Conservation (phyloP, 2,797 vertebrate genomes). For the Philypnodon macrostomus region DNA sequence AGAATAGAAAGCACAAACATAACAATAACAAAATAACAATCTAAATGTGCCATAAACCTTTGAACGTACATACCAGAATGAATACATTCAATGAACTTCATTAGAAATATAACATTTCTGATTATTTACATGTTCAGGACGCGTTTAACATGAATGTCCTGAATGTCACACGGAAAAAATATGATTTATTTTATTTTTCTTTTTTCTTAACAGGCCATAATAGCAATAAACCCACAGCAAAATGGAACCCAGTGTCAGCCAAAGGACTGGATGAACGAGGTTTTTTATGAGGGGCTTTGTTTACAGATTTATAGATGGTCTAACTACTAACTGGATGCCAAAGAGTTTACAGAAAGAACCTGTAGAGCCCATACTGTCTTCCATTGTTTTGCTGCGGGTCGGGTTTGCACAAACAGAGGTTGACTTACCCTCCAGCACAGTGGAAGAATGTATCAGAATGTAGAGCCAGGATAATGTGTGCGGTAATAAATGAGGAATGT, state of each 20-base stretch:
- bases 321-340: conserved; percentile 65
- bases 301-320: conserved; percentile 54
- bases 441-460: conserved; percentile 6
- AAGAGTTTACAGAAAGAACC: conserved; percentile 68
- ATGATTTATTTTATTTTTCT: conserved; percentile 26
- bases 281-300: conserved; percentile 75
- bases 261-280: conserved; percentile 80
- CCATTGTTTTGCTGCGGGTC: conserved; percentile 34
- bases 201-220: conserved; percentile 72
- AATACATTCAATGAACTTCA: too few relatives aligned
- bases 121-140: too few relatives aligned
- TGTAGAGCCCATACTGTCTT: conserved; percentile 42
- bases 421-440: conserved; percentile 16
- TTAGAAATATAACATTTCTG: too few relatives aligned
- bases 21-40: background rate
- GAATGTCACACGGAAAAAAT: conserved; percentile 20
- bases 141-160: background rate
- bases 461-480: conserved; percentile 17
- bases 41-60: background rate
- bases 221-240: conserved; percentile 80
- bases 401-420: conserved; percentile 47
- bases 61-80: too few relatives aligned
- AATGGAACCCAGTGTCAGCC: conserved; percentile 81
- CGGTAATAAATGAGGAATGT: conserved; percentile 4
- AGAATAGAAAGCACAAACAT: background rate